Base-by-base conservation (phyloP, 2,888 invertebrate species). In the Lacanobia wlatinum region DNA sequence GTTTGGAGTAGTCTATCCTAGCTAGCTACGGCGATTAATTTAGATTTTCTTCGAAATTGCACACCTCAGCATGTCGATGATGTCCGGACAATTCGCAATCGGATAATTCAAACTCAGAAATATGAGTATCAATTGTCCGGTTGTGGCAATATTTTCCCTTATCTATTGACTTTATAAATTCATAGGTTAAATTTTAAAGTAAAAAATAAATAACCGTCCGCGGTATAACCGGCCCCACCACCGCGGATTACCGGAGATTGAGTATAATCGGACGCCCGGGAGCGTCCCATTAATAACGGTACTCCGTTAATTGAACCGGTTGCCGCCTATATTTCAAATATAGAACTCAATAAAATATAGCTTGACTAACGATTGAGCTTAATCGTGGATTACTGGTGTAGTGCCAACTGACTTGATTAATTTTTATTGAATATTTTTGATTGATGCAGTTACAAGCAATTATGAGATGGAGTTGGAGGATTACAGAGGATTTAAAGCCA, bases 191-290 rank as follows among this genome's bases (percentile, higher is more conserved):
- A 28, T 3, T 28, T 28, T 28, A 28, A 2, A 28, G 28, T 28
- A 28, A 28, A 62, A 78, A 67, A 59, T n/a, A 46, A 58, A 76
- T 82, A 87, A 87, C 76, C 55, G 64, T 40, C 73, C 63, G 67
- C 78, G 76, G 86, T 88, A 78, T 48, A 82, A 86, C 84, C 87
- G 86, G 86, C 77, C 88, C 81, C 86, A 83, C 86, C 85, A 88
- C 88, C 93, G 92, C 94, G 94, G 95, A 95, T 94, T 93, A 94
- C 94, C 90, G 94, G 94, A 94, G 94, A 94, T 95, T 94, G 94
- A 91, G 93, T 94, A 93, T 94, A 94, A 95, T 95, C 94, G 95
- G 92, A 91, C 91, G 89, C 90, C 91, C 89, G 92, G 92, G 91
- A 92, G 89, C 92, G 90, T 86, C 88, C 94, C 95, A 95, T 96